Evolutionary conservation across 1,140 invertebrate genomes (phyloP), one percentile per base, ranked within the genome.

Genomic region (Pemphigus obesinymphae): DNA sequence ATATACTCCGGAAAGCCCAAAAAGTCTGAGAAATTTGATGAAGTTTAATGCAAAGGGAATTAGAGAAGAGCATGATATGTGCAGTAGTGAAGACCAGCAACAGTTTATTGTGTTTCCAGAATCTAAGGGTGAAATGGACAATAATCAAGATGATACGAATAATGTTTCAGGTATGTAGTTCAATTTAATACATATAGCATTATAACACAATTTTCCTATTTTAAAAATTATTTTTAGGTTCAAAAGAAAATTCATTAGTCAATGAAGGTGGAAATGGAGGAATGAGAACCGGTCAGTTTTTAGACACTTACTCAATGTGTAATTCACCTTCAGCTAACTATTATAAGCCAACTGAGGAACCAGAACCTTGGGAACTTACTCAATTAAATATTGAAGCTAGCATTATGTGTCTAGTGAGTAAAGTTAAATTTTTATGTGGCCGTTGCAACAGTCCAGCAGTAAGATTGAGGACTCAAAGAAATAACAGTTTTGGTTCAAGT

Each of bases 311-410:
- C 83, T 90, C 89, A 20, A 93, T 93, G 92, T 92, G 91, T 83
- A 91, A 90, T 84, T 93, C 92, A 10, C 92, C 93, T 0, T 93
- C 92, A 29, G 92, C 92, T 0, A 94, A 94, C 87, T 94, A 94
- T 86, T 94, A 94, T 85, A 91, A 93, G 82, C 92, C 93, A 1
- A 93, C 92, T 0, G 93, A 95, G 85, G 93, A 95, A 85, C 93
- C 93, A 1, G 94, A 96, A 86, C 95, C 95, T 0, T 94, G 94
- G 90, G 95, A 96, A 86, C 88, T 97, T 58, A 96, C 94, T 0
- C 92, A 95, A 84, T 86, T 96, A 20, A 97, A 97, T 85, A 95
- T 96, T 40, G 94, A 96, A 87, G 95, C 95, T 1, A 94, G 93
- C 84, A 91, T 96, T 0, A 94, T 96, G 90, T 95, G 94, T 86